phyloP scores from a whole-genome alignment of 1,140 invertebrate genomes.

The Philopotamus ludificatus region DNA sequence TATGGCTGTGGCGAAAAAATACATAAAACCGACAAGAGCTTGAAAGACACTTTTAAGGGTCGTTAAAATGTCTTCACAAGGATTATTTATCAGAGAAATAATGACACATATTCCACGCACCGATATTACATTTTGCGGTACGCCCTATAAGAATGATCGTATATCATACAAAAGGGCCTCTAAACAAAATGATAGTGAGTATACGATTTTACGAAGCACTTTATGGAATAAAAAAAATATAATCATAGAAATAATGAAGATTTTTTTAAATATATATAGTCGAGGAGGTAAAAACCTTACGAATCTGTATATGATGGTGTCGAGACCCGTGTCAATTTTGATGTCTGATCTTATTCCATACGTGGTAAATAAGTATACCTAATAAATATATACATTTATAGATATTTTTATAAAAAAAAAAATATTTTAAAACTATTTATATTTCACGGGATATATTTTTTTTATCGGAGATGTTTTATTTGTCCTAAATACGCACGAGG shows the following conservation, averaged over 20 bases:
- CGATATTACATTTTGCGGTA: neutral
- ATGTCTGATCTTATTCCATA: neutral
- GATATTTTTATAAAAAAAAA: no score
- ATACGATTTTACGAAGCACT: no score
- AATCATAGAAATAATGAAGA: neutral
- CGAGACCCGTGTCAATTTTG: slow-evolving; percentile 17
- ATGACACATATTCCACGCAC: neutral
- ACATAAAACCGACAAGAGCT: neutral
- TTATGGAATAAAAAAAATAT: neutral
- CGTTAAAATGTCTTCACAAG: neutral
- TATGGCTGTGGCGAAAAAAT: no score
- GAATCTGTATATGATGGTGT: neutral
- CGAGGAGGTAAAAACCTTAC: no score
- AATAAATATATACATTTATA: no score
- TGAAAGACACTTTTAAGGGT: slow-evolving; percentile 10
- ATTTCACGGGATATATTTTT: no score
- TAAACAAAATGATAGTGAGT: no score
- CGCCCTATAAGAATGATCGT: neutral
- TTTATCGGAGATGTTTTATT: no score
- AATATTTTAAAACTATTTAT: no score
- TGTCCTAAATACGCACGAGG: no score
- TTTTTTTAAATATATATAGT: neutral
- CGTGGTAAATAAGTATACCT: no score
- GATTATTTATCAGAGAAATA: slow-evolving; percentile 5
- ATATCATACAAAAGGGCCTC: no score